Evolutionary conservation across 2,797 vertebrate species (phyloP).

Genomic region (Pangasius macronema): DNA sequence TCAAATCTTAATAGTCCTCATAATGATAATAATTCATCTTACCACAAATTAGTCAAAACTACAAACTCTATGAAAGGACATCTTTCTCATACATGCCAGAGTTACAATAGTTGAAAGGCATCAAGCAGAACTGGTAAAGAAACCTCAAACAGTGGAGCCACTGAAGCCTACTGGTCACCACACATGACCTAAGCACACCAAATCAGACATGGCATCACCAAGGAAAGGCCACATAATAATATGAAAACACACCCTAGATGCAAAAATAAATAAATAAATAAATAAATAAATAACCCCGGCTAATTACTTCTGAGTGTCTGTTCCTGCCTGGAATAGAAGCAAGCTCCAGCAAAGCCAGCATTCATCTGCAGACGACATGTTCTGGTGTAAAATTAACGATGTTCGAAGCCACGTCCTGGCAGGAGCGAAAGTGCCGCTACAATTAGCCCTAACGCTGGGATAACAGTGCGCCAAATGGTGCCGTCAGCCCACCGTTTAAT

Average conservation of each 20-base stretch:
- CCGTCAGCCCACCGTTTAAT: conserved; percentile 86
- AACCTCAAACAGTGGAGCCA: conserved; percentile 23
- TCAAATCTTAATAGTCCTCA: neutral
- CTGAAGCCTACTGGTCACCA: conserved; percentile 23
- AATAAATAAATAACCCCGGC: neutral
- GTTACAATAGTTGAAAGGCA: neutral
- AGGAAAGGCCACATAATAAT: conserved; percentile 8
- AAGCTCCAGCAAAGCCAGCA: conserved; percentile 49
- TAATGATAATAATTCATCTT: neutral
- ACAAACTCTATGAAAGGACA: neutral
- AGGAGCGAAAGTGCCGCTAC: conserved; percentile 72
- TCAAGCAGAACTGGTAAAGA: conserved; percentile 6
- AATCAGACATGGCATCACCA: conserved; percentile 19
- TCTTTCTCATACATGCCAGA: neutral
- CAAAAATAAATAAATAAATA: neutral
- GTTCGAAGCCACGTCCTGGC: conserved; percentile 67
- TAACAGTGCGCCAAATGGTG: conserved; percentile 83
- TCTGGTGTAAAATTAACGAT: conserved; percentile 72
- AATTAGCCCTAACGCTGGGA: conserved; percentile 77
- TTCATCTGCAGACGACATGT: conserved; percentile 60
- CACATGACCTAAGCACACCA: conserved; percentile 8
- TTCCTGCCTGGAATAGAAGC: conserved; percentile 39
- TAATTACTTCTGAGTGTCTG: conserved; percentile 54
- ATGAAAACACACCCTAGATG: conserved; percentile 7
- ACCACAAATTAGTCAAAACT: neutral